phyloP scores from a whole-genome alignment of 2,888 invertebrate species.

The Antitype chi region DNA sequence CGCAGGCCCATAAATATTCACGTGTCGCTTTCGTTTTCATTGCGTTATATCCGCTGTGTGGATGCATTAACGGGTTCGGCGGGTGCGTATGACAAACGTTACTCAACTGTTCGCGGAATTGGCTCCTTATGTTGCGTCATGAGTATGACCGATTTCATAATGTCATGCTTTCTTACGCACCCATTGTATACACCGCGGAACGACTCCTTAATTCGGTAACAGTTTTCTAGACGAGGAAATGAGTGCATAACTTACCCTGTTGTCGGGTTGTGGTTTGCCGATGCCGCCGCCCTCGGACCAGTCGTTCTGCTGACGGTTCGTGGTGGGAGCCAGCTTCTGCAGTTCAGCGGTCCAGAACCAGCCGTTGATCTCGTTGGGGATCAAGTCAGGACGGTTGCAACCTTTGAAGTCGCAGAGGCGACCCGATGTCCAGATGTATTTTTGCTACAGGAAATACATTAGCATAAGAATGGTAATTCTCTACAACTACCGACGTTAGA shows the following conservation, averaged over 20 bases:
- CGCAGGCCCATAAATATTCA: slow-evolving; percentile 88
- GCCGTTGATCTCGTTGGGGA: slow-evolving; percentile 95
- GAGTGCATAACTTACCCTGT: slow-evolving; percentile 89
- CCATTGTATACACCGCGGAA: slow-evolving; percentile 67
- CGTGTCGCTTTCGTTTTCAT: slow-evolving; percentile 87
- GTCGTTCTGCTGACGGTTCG: slow-evolving; percentile 95
- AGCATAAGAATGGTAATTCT: slow-evolving; percentile 31
- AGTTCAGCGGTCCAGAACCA: slow-evolving; percentile 98
- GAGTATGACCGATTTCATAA: slow-evolving; percentile 79
- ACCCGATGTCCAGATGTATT: slow-evolving; percentile 98
- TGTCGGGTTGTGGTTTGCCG: slow-evolving; percentile 96
- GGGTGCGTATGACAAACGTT: slow-evolving; percentile 83
- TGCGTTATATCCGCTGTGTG: slow-evolving; percentile 81
- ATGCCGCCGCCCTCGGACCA: slow-evolving; percentile 97
- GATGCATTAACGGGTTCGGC: slow-evolving; percentile 73
- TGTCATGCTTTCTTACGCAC: slow-evolving; percentile 72
- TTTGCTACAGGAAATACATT: slow-evolving; percentile 88
- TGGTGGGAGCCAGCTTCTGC: slow-evolving; percentile 96
- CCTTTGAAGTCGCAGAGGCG: slow-evolving; percentile 97
- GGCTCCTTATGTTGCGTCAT: slow-evolving; percentile 78
- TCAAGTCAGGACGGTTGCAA: slow-evolving; percentile 96
- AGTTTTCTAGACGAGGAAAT: slow-evolving; percentile 50
- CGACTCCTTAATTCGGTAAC: slow-evolving; percentile 59
- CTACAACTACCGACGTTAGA: slow-evolving; percentile 2
- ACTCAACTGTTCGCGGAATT: slow-evolving; percentile 83